A percentile compares a stretch with the other conserved stretches of the same genome.
Evolutionary conservation across 1,140 invertebrate genomes (phyloP).

Genomic region (Zaprionus kolodkinae): DNA sequence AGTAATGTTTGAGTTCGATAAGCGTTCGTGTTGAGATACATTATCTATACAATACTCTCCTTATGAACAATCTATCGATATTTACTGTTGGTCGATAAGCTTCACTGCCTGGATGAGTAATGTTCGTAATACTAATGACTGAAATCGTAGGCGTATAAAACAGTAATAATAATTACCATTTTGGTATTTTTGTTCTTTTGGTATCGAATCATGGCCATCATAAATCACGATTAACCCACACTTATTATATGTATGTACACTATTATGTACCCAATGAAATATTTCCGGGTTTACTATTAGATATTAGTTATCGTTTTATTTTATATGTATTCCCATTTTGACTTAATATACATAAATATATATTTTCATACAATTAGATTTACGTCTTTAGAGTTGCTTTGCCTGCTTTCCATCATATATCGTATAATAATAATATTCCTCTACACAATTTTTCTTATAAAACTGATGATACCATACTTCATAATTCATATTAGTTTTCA

Average conservation of each 20-base stretch:
- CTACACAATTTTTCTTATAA: constrained; percentile 70
- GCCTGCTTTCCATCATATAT: constrained; percentile 68
- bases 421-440: constrained; percentile 27
- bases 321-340: constrained; percentile 77
- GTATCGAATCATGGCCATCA: neutral
- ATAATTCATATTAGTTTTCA: constrained; percentile 18
- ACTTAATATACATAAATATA: constrained; percentile 76
- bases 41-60: neutral
- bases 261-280: neutral
- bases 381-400: constrained; percentile 78
- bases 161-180: constrained; percentile 1
- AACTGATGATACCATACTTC: constrained; percentile 55
- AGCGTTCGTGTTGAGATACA: neutral
- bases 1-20: neutral
- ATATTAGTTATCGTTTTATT: constrained; percentile 78
- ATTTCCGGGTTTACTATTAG: constrained; percentile 33
- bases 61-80: constrained; percentile 7
- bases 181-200: neutral
- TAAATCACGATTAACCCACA: neutral
- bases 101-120: constrained; percentile 12
- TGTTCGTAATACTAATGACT: neutral
- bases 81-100: constrained; percentile 27
- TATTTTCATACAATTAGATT: constrained; percentile 79
- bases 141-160: constrained; percentile 3
- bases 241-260: too few relatives aligned